Evolutionary conservation across 2,888 invertebrate species (phyloP), one percentile per base, ranked within the genome.

Genomic region (Orthosia gracilis): DNA sequence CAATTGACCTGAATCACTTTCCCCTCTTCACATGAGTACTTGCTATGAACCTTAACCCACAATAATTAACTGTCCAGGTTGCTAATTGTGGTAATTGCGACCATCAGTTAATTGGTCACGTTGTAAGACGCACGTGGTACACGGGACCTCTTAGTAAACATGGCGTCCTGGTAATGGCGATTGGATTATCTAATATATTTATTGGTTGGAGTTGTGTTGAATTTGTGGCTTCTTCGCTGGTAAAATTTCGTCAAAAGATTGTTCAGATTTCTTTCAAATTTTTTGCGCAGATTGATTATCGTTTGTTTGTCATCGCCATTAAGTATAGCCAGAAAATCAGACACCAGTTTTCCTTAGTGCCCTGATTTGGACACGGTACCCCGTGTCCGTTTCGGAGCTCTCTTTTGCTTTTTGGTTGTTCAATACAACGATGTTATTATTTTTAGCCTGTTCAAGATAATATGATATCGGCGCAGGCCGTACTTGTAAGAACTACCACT

Each of bases 31-130:
- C 63, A 23, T 58, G 0, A 13, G 67, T 73, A 62, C 64, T 71
- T 55, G 11, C 13, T 65, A 40, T 71, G 78, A 85, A 76, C 85
- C 69, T 76, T 84, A 85, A 87, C 82, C 79, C 55, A 69, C 69
- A 66, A 59, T 75, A 75, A 82, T 74, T 71, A 73, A 67, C 57
- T 65, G 64, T 62, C 74, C 84, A 87, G 80, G 78, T 87, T 66
- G 65, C 67, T 86, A 82, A 82, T 86, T 84, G 76, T 61, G 59
- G 55, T 85, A 87, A 87, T 86, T 84, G 74, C 59, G 52, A 65
- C 66, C 68, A 72, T 80, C 77, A 77, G 76, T 77, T 86, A 78
- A 84, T 84, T 64, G 76, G 74, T 84, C 87, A 78, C 84, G 80
- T 85, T 81, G 82, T 72, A 64, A 82, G 80, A 84, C 70, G 49